Evolutionary conservation across 2,113 vertebrate species (phyloP), one percentile per base, ranked within the genome.

Genomic region (Pluvialis apricaria): DNA sequence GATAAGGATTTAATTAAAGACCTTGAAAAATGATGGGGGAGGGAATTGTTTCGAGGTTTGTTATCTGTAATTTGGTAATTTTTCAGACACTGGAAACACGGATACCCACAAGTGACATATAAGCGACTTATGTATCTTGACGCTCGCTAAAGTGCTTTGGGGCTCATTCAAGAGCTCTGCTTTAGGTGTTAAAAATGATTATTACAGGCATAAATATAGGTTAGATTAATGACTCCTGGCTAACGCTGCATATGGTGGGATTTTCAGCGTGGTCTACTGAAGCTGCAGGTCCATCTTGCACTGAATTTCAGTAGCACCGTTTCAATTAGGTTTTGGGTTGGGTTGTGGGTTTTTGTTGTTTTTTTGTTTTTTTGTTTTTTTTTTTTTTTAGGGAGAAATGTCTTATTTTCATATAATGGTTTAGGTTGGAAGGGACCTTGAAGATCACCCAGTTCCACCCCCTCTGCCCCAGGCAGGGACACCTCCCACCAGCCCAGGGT

Each of bases 111-210:
- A 52, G 52, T 58, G 68, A 13, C 15, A 1, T 24, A 10, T 1
- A 11, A 79, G 32, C 0, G 10, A 72, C 85, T 92, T 60, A 3
- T 1, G 6, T 47, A 64, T 64, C 76, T 55, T 86, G 68, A 49
- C 1, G 20, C 69, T 60, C 5, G 2, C 38, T 52, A 10, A 77
- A 82, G 58, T 2, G 62, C 47, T 77, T 72, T 72, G 76, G 89
- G 78, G 13, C 28, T 19, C 1, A 0, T 77, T 86, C 49, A 34
- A n/a, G 64, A 77, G 34, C 68, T 72, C 58, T 44, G 52, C 34
- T 92, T 90, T 54, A 72, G 73, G 84, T 89, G 84, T n/a, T 91
- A 81, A 77, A 90, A 86, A 42, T 77, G 0, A 95, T 88, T 52
- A 52, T 70, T 78, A 31, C 36, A 40, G 90, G 60, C 55, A n/a